Evolutionary conservation across 2,797 vertebrate genomes (phyloP).

Genomic region (Erethizon dorsatum): DNA sequence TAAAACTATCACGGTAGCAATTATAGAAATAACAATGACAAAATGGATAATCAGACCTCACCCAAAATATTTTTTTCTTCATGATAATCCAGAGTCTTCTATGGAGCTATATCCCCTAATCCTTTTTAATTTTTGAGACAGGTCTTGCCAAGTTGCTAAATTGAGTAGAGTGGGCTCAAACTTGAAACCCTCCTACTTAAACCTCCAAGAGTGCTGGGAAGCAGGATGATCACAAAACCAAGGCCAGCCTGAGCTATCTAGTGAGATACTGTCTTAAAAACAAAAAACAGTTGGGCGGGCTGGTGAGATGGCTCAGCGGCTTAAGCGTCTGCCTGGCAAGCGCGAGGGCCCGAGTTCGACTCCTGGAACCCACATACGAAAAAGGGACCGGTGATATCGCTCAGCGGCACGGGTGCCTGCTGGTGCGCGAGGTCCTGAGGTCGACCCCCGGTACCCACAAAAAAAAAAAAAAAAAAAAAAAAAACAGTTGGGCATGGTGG

Average conservation of each 20-base stretch:
- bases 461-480: neutral
- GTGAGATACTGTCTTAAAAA: neutral
- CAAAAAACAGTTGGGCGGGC: neutral
- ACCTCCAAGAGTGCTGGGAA: neutral
- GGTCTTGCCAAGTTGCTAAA: neutral
- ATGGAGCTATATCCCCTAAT: neutral
- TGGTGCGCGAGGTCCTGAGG: no score
- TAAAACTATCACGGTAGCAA: conserved; percentile 1
- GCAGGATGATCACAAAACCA: neutral
- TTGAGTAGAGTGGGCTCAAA: neutral
- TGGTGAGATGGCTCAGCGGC: no score
- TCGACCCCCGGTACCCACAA: no score
- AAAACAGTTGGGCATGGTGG: neutral
- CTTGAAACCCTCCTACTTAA: neutral
- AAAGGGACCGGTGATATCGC: no score
- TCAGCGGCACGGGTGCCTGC: no score
- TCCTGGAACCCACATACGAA: no score
- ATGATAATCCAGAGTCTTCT: neutral
- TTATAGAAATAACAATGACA: neutral
- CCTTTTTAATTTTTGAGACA: neutral
- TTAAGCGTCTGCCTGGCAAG: no score
- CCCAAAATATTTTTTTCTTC: neutral
- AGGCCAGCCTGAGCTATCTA: neutral
- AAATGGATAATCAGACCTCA: conserved; percentile 3
- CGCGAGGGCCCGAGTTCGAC: no score